These are phyloP conservation scores for Littorina saxatilis DNA, from an alignment of 1,140 invertebrate species.

Conservation along the genomic window DNA sequence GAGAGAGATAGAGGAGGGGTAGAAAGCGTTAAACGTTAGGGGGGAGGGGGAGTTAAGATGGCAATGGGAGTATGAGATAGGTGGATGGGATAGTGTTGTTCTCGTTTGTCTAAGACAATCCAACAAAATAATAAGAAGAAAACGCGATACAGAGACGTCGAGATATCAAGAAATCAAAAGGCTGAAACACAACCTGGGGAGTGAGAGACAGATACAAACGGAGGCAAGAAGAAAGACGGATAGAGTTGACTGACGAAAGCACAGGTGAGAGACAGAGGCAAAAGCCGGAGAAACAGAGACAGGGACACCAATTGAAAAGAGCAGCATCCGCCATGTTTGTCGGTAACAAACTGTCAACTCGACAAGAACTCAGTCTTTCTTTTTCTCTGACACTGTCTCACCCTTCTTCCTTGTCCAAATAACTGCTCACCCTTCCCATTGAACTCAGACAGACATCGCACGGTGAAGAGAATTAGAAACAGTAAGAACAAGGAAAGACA, in stretches of 20 bases:
- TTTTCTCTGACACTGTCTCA: background rate
- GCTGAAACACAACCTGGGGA: background rate
- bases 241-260: background rate
- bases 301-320: background rate
- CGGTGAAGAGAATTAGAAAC: too few relatives aligned
- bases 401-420: background rate
- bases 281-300: background rate
- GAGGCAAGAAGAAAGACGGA: background rate
- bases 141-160: background rate
- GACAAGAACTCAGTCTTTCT: background rate
- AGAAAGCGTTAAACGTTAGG: too few relatives aligned
- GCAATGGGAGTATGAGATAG: too few relatives aligned
- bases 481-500: too few relatives aligned
- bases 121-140: too few relatives aligned
- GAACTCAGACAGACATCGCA: too few relatives aligned
- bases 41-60: too few relatives aligned
- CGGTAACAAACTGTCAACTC: background rate
- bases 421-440: background rate
- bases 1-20: too few relatives aligned
- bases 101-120: too few relatives aligned
- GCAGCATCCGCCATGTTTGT: slow-evolving; percentile 3
- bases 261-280: background rate
- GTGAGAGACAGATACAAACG: background rate
- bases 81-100: too few relatives aligned
- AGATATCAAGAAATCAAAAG: background rate